Evolutionary conservation across 2,113 vertebrate genomes (phyloP), one percentile per base, ranked within the genome.

Genomic region (Eubucco bourcierii): DNA sequence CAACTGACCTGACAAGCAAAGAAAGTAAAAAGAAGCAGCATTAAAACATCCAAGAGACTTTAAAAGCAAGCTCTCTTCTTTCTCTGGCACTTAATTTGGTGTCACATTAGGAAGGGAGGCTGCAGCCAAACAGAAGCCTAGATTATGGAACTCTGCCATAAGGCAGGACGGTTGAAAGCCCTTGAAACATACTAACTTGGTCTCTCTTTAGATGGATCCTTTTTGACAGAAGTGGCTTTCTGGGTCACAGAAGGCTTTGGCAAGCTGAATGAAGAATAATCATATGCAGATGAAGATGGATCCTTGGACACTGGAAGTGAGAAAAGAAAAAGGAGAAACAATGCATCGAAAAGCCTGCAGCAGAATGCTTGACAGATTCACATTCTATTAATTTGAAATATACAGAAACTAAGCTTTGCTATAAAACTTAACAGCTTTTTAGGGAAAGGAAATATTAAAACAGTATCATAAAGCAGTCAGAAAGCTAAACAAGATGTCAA

Each of bases 171-270:
- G 28, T 33, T 61, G 44, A 10, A 87, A 74, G 33, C 15, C 19
- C 16, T 27, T 37, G 6, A 87, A 61, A 53, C 11, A 77, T 47
- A 97, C 97, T 23, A 37, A 99, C 99, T 96, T 98, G 97, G 55
- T 93, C 98, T 99, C 20, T 99, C 99, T 97, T 98, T 99, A 37
- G 95, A 81, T n/a, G 82, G 82, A 25, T 98, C 98, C 73, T 97
- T 99, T 97, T 97, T 99, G 14, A 80, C 47, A 28, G 87, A 53
- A 68, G 81, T 25, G 8, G 88, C 58, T 96, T 96, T 97, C 88
- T 94, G 96, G 53, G 39, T 94, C 70, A 85, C 29, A 46, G 68
- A 76, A 66, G 87, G 44, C 79, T 96, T 97, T 72, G 93, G 74
- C 12, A 91, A 92, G n/a, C 94, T 97, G 65, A 78, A 80, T 63